Evolutionary conservation across 2,888 invertebrate genomes (phyloP), one percentile per base, ranked within the genome.

Genomic region (Hesperia comma): DNA sequence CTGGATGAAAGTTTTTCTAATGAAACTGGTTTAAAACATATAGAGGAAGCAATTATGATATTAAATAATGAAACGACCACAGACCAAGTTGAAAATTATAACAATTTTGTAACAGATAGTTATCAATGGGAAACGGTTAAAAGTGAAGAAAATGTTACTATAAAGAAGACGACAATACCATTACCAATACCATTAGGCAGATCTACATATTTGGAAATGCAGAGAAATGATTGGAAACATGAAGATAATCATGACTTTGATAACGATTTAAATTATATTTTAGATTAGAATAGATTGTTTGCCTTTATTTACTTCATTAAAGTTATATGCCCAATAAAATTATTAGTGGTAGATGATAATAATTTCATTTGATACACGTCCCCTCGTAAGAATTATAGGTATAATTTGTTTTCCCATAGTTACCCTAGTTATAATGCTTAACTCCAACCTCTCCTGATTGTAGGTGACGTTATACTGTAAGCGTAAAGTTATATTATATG

Each of bases 131-230:
- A 72, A 49, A 19, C 67, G 7, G 41, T 71, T 5, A 71, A 76
- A 61, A 60, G 63, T 32, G 70, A 74, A 19, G 75, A 79, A 51
- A 72, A 69, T 67, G 56, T n/a, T 61, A 60, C 43, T 32, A 55
- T 54, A 49, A 62, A 19, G 5, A 78, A 74, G 6, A 82, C 86
- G 2, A 82, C 84, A 79, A 61, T 82, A 56, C 83, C 86, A 12
- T 61, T 78, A 12, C 82, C 84, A 79, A 61, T 82, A 56, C 83
- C 86, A 12, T 61, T 78, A 12, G 72, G 77, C 57, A 79, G 82
- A 71, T 79, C 86, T 1, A 70, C 77, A 21, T 87, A 87, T 74
- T 79, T 87, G 67, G 83, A 87, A 70, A 81, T 85, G 53, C 78
- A 80, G 60, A 81, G 80, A 68, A 80, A 74, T 63, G 78, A 83